These are phyloP conservation scores for Aradus depressus DNA, from an alignment of 2,888 invertebrate genomes.

Conservation along the genomic window DNA sequence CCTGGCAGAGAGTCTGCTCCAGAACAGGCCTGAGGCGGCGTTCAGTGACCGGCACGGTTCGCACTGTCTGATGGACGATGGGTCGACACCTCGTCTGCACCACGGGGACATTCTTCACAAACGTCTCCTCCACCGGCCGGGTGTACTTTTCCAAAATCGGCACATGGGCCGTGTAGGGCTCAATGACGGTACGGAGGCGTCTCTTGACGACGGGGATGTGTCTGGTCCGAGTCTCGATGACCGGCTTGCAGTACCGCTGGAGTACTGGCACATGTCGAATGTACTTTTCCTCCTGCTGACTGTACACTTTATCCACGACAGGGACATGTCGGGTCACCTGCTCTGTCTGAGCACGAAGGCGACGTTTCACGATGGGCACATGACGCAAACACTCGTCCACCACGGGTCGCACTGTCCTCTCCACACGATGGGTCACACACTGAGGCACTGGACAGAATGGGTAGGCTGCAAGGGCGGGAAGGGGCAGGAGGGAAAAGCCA, in stretches of 20 bases:
- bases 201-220: conserved; percentile 23
- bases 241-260: conserved; percentile 14
- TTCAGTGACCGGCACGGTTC: conserved; percentile 22
- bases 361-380: conserved; percentile 23
- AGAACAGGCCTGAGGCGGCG: conserved; percentile 20
- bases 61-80: conserved; percentile 17
- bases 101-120: conserved; percentile 22
- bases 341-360: conserved; percentile 13
- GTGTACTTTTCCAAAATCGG: conserved; percentile 19
- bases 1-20: conserved; percentile 13
- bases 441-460: conserved; percentile 1
- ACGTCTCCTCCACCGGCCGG: conserved; percentile 24
- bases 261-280: conserved; percentile 20
- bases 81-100: conserved; percentile 20
- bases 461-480: conserved; percentile 1
- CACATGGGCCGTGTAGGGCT: conserved; percentile 25
- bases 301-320: conserved; percentile 18
- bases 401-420: conserved; percentile 15
- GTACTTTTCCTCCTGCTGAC: conserved; percentile 19
- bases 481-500: conserved; percentile 3
- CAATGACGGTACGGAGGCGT: conserved; percentile 21
- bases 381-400: conserved; percentile 21
- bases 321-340: conserved; percentile 20
- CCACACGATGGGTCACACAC: conserved; percentile 18
- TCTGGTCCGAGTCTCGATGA: conserved; percentile 20